Percentiles rank a stretch among this genome's conserved stretches.
Conservation (phyloP, 1,140 invertebrate species). For the Archivesica marissinica region DNA sequence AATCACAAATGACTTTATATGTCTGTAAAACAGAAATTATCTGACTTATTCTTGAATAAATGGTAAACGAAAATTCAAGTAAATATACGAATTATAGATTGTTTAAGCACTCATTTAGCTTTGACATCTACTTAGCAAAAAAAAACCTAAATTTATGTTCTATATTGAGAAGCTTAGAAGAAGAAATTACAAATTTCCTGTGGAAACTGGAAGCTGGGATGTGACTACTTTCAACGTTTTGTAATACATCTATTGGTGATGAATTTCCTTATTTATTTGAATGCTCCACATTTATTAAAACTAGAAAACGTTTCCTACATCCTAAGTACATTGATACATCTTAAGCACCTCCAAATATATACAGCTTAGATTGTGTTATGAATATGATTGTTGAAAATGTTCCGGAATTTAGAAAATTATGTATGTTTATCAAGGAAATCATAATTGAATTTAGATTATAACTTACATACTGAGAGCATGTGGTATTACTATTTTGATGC, state of each 20-base stretch:
- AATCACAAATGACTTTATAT: not conserved
- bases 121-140: not conserved
- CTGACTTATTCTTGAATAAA: constrained; percentile 16
- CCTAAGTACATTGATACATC: too few relatives aligned
- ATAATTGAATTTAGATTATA: too few relatives aligned
- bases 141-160: not conserved
- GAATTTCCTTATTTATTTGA: not conserved
- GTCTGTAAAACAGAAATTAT: not conserved
- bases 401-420: not conserved
- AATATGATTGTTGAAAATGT: too few relatives aligned
- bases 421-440: too few relatives aligned
- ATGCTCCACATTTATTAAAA: not conserved
- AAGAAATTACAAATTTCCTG: not conserved
- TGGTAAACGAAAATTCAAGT: not conserved
- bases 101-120: not conserved
- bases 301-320: too few relatives aligned
- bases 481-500: too few relatives aligned
- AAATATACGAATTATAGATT: not conserved
- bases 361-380: too few relatives aligned
- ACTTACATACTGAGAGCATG: too few relatives aligned
- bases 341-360: too few relatives aligned
- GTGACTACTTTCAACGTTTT: not conserved
- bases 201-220: not conserved
- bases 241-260: not conserved
- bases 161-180: too few relatives aligned